Base-by-base conservation (phyloP, 30 jellyfish, hydroid and myxozoan genomes). In the Aurelia aurita region DNA sequence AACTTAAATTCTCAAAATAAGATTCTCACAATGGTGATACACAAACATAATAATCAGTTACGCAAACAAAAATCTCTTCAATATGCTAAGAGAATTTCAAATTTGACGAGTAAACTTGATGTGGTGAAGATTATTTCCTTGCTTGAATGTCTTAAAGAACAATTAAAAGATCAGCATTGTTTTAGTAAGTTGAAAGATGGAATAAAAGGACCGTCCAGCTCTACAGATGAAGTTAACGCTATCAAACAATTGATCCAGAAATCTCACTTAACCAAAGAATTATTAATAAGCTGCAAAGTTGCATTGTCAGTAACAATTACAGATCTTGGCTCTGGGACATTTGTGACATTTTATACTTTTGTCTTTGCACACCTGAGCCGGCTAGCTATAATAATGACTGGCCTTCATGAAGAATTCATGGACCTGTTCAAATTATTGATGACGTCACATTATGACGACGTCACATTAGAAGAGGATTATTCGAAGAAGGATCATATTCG, bases 11-110 rank as follows among this genome's bases (percentile, higher is more conserved):
- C 67, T 67, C 58, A 18, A 22, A 67, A 29, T 29, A 67, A 67
- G 53, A 45, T 67, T 29, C 58, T 67, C 57, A 14, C 16, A n/a
- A 25, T 34, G 79, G 23, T 77, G 39, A 29, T 77, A n/a, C 59
- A 77, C 53, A 77, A 77, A 35, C 88, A 77, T 26, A 35, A 44
- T 11, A 77, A 77, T 46, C 88, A 77, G 63, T 59, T 77, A 14
- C 79, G 88, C 53, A 62, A 63, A 45, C 43, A 58, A 45, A 77
- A 77, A 61, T 54, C 79, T 20, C 27, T 77, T 10, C 88, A 77
- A 28, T 77, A 61, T 77, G 88, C 88, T 2, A 59, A 27, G 29
- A 77, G 54, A 63, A 27, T 77, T 47, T 14, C 28, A 18, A 77
- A 59, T 39, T 9, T 39, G 9, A 39, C 51, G 9, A 39, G 51